Percentiles rank a stretch among this genome's conserved stretches.
phyloP scores from a whole-genome alignment of 2,113 vertebrate genomes.

The Microcebus tavaratra region DNA sequence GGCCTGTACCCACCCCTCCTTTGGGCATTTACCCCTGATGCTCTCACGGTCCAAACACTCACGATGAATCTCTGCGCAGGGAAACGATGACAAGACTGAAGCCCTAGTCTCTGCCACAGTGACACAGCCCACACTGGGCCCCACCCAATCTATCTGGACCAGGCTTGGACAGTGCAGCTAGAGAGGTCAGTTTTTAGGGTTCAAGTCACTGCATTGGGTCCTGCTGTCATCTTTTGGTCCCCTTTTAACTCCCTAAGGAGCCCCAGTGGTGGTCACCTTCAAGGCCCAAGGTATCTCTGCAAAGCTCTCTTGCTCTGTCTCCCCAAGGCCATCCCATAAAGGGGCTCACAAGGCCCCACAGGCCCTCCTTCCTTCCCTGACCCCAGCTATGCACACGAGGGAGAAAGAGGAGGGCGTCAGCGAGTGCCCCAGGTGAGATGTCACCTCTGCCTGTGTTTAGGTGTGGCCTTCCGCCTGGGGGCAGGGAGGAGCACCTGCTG shows the following conservation, averaged over 20 bases:
- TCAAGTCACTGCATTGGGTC: not conserved
- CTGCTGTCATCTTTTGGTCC: not conserved
- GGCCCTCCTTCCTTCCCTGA: not conserved
- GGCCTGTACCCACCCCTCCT: too few species aligned
- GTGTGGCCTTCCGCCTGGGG: too few species aligned
- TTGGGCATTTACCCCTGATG: not conserved
- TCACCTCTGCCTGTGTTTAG: not conserved
- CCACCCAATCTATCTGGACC: not conserved
- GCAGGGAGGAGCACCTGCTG: too few species aligned
- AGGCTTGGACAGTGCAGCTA: too few species aligned
- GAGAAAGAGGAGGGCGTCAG: not conserved
- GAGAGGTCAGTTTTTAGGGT: too few species aligned
- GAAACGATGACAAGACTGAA: not conserved
- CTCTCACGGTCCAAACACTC: not conserved
- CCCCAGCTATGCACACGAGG: not conserved
- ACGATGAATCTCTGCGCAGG: accelerated
- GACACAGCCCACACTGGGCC: not conserved
- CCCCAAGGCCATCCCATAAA: not conserved
- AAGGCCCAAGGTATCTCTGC: not conserved
- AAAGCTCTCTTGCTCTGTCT: not conserved
- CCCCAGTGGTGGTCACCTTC: not conserved
- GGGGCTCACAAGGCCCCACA: not conserved
- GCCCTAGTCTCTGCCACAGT: not conserved
- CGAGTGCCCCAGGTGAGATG: not conserved
- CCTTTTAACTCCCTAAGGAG: not conserved